Evolutionary conservation across 2,797 vertebrate species (phyloP), one percentile per base, ranked within the genome.

Genomic region (Anableps anableps): DNA sequence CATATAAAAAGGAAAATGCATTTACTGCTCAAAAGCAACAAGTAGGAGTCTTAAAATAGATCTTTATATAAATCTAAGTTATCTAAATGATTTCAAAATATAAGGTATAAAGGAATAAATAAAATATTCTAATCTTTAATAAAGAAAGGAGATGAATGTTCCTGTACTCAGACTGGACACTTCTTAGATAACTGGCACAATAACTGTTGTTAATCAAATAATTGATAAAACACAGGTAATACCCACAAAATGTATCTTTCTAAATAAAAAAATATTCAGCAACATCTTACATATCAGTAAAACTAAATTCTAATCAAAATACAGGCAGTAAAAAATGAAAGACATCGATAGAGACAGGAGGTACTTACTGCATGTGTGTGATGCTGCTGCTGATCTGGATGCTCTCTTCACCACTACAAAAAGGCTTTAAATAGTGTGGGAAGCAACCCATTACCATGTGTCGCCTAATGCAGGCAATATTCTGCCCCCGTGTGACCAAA

Each of bases 391-490:
- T 73, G 83, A 70, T 78, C 84, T 64, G 80, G 72, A 79, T 76
- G 77, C 78, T 77, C 79, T 85, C 80, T 72, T 81, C 83, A 71
- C 75, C 70, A 58, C 83, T 48, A 83, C 82, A 74, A 75, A 43
- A 80, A 73, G 72, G 72, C 88, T 95, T 94, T 95, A 95, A 91
- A 93, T 92, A 92, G 86, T 87, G 86, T 81, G 80, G 81, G 64
- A 79, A 93, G 92, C 51, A 47, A 78, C 83, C 91, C 91, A 89
- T 91, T 89, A 79, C 68, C 75, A 78, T 13, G 79, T 75, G 83
- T 78, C 81, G 89, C 76, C 88, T 85, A 91, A 88, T 85, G 84
- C 80, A 84, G 81, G 79, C 83, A 83, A 89, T 89, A 91, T 64
- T 75, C 90, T 89, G 91, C 92, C 91, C 90, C 41, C 92, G 70